A percentile compares a stretch with the other conserved stretches of the same genome.
Evolutionary conservation across 2,888 invertebrate genomes (phyloP).

Genomic region (Nemotelus nigrinus): DNA sequence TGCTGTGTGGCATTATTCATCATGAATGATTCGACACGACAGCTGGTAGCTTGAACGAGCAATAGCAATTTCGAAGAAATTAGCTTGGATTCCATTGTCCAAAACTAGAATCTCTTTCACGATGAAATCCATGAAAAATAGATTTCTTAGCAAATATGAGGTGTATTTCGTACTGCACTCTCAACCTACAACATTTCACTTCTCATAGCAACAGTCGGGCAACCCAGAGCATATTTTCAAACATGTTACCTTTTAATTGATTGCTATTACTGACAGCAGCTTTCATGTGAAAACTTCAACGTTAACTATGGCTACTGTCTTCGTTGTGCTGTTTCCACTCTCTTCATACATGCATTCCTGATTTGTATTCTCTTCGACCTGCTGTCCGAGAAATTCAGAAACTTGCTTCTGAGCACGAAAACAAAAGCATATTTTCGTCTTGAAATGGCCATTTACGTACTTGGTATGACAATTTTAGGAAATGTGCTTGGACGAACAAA

Average conservation of each 20-base stretch:
- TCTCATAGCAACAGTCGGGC: constrained; percentile 28
- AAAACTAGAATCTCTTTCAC: too few relatives aligned
- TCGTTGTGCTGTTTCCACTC: constrained; percentile 8
- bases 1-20: too few relatives aligned
- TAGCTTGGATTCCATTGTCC: too few relatives aligned
- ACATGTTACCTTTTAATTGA: constrained; percentile 36
- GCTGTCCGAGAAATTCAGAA: constrained; percentile 1
- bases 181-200: not conserved
- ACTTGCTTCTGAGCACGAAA: constrained; percentile 12
- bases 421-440: constrained; percentile 38
- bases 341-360: not conserved
- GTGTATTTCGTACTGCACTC: too few relatives aligned
- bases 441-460: constrained; percentile 45
- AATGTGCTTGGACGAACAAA: constrained; percentile 34
- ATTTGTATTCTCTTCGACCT: not conserved
- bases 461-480: constrained; percentile 37
- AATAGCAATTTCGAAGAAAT: too few relatives aligned
- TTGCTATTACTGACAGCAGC: constrained; percentile 43
- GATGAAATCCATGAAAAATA: too few relatives aligned
- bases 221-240: constrained; percentile 12
- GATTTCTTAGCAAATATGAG: too few relatives aligned
- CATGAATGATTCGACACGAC: too few relatives aligned
- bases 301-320: not conserved
- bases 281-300: constrained; percentile 44
- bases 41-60: too few relatives aligned